Evolutionary conservation across 2,797 vertebrate species (phyloP).

Genomic region (Melanotaenia nigrans): DNA sequence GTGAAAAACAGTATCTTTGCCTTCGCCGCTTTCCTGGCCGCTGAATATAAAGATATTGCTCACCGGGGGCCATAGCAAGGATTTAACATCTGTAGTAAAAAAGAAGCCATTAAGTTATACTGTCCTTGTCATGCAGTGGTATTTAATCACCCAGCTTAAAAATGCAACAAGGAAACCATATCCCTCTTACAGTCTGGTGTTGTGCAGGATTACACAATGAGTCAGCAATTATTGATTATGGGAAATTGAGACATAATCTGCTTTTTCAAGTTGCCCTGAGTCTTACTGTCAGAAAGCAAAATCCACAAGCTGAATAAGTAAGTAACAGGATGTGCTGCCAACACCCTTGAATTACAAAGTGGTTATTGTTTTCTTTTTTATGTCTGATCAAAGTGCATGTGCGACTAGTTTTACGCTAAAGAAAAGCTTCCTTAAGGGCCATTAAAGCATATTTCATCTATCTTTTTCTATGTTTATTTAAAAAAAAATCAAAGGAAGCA

Average conservation of each 20-base stretch:
- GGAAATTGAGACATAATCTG: slow-evolving; percentile 46
- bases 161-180: slow-evolving; percentile 50
- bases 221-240: slow-evolving; percentile 67
- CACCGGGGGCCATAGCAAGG: slow-evolving; percentile 47
- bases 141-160: slow-evolving; percentile 75
- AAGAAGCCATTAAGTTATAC: slow-evolving; percentile 77
- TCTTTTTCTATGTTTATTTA: slow-evolving; percentile 9
- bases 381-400: no score
- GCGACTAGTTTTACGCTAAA: not conserved
- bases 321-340: not conserved
- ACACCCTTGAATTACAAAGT: not conserved
- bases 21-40: slow-evolving; percentile 42
- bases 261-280: slow-evolving; percentile 22
- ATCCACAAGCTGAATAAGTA: slow-evolving; percentile 11
- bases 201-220: slow-evolving; percentile 45
- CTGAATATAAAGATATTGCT: slow-evolving; percentile 67
- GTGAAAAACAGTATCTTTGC: slow-evolving; percentile 69
- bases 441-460: not conserved
- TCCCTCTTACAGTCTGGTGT: slow-evolving; percentile 50
- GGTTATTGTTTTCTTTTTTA: not conserved
- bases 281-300: slow-evolving; percentile 24
- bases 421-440: not conserved
- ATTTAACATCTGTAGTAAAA: slow-evolving; percentile 70
- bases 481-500: not conserved
- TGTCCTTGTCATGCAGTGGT: slow-evolving; percentile 70